phyloP scores from a whole-genome alignment of 2,113 vertebrate species.

The Onychostruthus taczanowskii region DNA sequence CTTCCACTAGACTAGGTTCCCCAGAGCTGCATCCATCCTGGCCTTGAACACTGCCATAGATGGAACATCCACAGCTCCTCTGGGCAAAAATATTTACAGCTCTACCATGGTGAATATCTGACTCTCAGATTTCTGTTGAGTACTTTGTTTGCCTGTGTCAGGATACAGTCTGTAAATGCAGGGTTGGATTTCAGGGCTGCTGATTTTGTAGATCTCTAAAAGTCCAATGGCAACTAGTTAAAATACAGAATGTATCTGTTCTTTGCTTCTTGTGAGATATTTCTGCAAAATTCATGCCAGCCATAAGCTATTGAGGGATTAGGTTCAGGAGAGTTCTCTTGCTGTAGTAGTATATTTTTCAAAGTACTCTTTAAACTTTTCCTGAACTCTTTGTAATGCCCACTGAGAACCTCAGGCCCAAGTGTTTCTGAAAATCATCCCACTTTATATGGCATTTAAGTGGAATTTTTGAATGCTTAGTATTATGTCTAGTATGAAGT shows the following conservation, averaged over 20 bases:
- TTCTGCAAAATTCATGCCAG: not conserved
- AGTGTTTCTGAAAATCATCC: not conserved
- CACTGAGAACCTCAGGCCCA: not conserved
- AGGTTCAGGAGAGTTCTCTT: not conserved
- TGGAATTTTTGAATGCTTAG: not conserved
- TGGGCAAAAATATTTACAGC: not conserved
- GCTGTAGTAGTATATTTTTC: not conserved
- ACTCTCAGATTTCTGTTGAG: not conserved
- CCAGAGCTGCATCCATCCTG: not conserved
- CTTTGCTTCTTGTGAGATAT: not conserved
- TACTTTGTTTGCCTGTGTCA: not conserved
- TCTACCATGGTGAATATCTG: fast-evolving
- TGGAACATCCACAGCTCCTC: not conserved
- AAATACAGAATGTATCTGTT: not conserved
- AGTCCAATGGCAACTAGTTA: not conserved
- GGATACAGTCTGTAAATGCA: not conserved
- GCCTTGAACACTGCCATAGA: not conserved
- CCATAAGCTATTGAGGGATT: not conserved
- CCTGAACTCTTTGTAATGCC: not conserved
- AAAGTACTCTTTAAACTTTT: not conserved
- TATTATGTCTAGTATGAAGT: not conserved
- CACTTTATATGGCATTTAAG: not conserved
- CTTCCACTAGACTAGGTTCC: not conserved
- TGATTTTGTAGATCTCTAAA: not conserved
- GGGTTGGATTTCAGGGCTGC: not conserved